Evolutionary conservation across 2,888 invertebrate genomes (phyloP).

Genomic region (Laspeyria flexula): DNA sequence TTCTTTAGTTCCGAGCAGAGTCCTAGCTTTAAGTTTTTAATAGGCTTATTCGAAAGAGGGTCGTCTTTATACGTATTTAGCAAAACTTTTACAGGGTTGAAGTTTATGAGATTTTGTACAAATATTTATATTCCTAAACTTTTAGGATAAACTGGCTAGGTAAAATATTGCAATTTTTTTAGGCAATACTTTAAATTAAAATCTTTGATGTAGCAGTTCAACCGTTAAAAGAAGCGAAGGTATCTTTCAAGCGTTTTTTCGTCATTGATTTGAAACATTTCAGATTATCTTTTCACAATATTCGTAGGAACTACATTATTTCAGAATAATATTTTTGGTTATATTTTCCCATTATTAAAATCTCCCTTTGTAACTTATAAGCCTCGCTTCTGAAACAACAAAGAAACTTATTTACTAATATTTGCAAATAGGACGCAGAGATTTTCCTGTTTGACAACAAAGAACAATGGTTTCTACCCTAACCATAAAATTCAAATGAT

Average conservation of each 20-base stretch:
- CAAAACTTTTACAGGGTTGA: conserved; percentile 9
- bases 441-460: neutral
- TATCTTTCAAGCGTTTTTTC: too few species aligned
- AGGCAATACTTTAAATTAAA: too few species aligned
- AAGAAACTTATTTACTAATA: neutral
- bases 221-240: too few species aligned
- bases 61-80: conserved; percentile 11
- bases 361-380: too few species aligned
- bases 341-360: too few species aligned
- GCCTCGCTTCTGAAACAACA: too few species aligned
- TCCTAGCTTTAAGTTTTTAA: conserved; percentile 28
- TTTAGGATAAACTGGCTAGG: neutral
- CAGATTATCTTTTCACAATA: too few species aligned
- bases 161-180: too few species aligned
- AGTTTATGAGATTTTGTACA: conserved; percentile 12
- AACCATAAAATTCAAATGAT: neutral
- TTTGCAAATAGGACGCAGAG: neutral
- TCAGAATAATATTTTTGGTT: too few species aligned
- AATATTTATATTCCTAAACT: neutral
- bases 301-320: too few species aligned
- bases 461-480: neutral
- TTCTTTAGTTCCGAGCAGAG: conserved; percentile 8
- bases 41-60: conserved; percentile 24
- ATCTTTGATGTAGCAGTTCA: too few species aligned
- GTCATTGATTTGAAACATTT: too few species aligned